Evolutionary conservation across 2,888 invertebrate genomes (phyloP).

Genomic region (Eilema sororculum): DNA sequence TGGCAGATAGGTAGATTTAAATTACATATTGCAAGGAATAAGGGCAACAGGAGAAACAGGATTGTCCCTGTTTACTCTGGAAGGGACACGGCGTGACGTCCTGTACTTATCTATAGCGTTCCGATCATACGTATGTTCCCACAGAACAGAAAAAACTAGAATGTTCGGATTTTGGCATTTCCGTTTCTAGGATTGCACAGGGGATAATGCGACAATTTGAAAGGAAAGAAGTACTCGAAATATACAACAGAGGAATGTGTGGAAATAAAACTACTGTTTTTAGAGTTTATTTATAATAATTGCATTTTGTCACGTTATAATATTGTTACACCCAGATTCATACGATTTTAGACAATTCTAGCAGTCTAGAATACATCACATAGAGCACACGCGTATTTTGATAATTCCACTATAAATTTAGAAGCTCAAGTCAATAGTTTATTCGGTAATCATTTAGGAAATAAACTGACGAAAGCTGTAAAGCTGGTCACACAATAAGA

Average conservation of each 20-base stretch:
- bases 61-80: too few relatives aligned
- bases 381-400: conserved; percentile 56
- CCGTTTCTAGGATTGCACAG: too few relatives aligned
- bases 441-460: conserved; percentile 39
- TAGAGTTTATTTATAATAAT: conserved; percentile 76
- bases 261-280: conserved; percentile 58
- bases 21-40: too few relatives aligned
- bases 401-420: conserved; percentile 32
- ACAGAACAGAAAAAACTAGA: too few relatives aligned
- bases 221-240: too few relatives aligned
- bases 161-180: too few relatives aligned
- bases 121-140: too few relatives aligned
- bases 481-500: conserved; percentile 25
- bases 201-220: too few relatives aligned
- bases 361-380: conserved; percentile 74
- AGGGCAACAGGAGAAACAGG: too few relatives aligned
- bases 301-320: conserved; percentile 81
- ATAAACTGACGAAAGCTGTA: conserved; percentile 21
- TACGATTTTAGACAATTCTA: conserved; percentile 71
- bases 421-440: conserved; percentile 34
- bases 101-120: too few relatives aligned
- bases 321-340: conserved; percentile 80
- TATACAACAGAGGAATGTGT: background rate
- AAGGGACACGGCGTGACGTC: too few relatives aligned
- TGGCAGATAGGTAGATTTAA: too few relatives aligned